A percentile compares a stretch with the other conserved stretches of the same genome.
These are phyloP conservation scores for Euphydryas editha DNA, from an alignment of 2,888 invertebrate species.

Conservation along the genomic window DNA sequence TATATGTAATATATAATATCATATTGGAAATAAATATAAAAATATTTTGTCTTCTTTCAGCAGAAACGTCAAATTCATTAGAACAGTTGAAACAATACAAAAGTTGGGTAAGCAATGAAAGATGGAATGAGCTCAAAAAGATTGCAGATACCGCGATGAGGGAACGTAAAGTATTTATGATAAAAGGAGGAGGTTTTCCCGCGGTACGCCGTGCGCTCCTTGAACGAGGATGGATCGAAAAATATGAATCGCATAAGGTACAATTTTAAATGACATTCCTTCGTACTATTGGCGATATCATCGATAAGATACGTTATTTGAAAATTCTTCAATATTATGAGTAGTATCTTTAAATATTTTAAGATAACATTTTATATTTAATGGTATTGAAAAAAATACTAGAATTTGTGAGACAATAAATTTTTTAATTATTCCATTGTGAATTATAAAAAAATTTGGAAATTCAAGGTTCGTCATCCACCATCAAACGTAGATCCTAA, in stretches of 20 bases:
- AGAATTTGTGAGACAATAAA: no score
- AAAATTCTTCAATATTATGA: not conserved
- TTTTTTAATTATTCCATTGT: not conserved
- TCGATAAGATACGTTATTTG: not conserved
- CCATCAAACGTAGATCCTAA: slow-evolving; percentile 68
- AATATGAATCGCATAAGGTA: slow-evolving; percentile 82
- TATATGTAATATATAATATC: no score
- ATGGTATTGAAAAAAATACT: no score
- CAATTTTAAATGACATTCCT: not conserved
- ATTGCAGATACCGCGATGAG: slow-evolving; percentile 86
- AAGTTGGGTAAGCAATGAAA: slow-evolving; percentile 85
- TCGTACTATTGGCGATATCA: not conserved
- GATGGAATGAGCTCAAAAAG: slow-evolving; percentile 86
- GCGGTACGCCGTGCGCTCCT: slow-evolving; percentile 87
- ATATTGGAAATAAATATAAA: no score
- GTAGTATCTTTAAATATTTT: not conserved
- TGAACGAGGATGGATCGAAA: slow-evolving; percentile 89
- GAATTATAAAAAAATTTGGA: slow-evolving; percentile 3
- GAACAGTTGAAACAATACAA: slow-evolving; percentile 77
- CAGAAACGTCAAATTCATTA: slow-evolving; percentile 61
- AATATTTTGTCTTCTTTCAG: not conserved
- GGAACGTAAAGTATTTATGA: slow-evolving; percentile 87
- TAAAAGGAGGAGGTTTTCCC: slow-evolving; percentile 88
- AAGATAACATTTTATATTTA: no score
- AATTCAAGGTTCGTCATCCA: slow-evolving; percentile 68